These are phyloP conservation scores for Eptatretus burgeri DNA, from an alignment of 2,113 vertebrate genomes.

Conservation along the genomic window DNA sequence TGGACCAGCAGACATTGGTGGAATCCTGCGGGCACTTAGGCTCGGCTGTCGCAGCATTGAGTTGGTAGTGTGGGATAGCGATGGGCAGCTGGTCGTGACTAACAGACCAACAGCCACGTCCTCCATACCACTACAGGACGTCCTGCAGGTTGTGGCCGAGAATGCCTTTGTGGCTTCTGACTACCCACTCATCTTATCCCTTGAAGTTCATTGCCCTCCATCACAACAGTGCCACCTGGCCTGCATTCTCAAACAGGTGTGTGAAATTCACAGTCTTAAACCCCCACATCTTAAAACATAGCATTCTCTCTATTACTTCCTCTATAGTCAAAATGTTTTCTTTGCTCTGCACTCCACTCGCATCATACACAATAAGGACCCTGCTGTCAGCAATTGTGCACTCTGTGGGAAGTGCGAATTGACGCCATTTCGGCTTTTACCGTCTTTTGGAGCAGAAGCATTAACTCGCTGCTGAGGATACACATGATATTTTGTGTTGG, in stretches of 20 bases:
- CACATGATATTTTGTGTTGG: too few relatives aligned
- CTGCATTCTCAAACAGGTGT: constrained; percentile 46
- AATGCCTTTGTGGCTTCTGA: constrained; percentile 61
- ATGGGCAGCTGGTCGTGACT: constrained; percentile 59
- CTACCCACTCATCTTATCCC: constrained; percentile 57
- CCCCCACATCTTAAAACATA: too few relatives aligned
- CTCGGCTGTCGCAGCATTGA: constrained; percentile 65
- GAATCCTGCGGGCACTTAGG: constrained; percentile 50
- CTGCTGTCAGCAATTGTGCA: too few relatives aligned
- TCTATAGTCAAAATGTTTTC: too few relatives aligned
- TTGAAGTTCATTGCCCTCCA: constrained; percentile 58
- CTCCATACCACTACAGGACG: constrained; percentile 35
- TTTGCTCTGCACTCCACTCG: too few relatives aligned
- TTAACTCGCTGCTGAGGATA: too few relatives aligned
- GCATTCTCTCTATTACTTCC: too few relatives aligned
- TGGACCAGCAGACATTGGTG: constrained; percentile 52
- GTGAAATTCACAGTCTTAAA: constrained; percentile 16
- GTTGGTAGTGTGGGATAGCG: constrained; percentile 60
- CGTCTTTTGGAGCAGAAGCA: too few relatives aligned
- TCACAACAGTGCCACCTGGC: constrained; percentile 50
- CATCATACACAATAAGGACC: too few relatives aligned
- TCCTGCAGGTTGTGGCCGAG: constrained; percentile 62
- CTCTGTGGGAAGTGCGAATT: too few relatives aligned
- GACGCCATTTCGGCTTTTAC: too few relatives aligned
- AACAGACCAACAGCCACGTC: constrained; percentile 37